Conservation (phyloP, 2,113 vertebrate genomes). For the Caretta caretta region DNA sequence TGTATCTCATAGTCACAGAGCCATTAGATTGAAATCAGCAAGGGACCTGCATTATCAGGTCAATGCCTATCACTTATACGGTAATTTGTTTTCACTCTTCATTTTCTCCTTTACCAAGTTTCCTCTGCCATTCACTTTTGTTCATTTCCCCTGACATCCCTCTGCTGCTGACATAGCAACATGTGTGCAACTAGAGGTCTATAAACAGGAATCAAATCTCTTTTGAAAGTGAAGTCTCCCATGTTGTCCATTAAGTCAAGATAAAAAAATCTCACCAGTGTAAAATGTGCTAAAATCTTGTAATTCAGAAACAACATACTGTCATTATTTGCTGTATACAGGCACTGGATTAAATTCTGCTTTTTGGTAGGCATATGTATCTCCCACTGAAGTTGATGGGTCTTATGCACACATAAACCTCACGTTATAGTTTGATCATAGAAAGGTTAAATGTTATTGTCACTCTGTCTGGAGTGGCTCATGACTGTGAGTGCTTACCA, state of each 20-base stretch:
- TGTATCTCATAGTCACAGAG: neutral
- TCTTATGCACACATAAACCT: neutral
- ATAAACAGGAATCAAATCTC: conserved; percentile 1
- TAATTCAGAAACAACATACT: neutral
- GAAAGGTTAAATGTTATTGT: neutral
- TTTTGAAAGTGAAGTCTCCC: neutral
- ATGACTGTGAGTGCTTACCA: too few relatives aligned
- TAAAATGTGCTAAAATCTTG: neutral
- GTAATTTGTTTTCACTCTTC: conserved; percentile 38
- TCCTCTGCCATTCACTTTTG: conserved; percentile 18
- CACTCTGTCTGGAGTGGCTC: too few relatives aligned
- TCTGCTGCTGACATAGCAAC: conserved; percentile 13
- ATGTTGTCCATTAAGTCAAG: neutral
- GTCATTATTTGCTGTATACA: neutral
- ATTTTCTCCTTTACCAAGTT: conserved; percentile 7
- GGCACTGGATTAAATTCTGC: neutral
- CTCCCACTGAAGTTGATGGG: neutral
- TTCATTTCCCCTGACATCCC: conserved; percentile 13
- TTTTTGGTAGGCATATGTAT: neutral
- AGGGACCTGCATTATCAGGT: neutral
- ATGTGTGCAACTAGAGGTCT: neutral
- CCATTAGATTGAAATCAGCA: conserved; percentile 22
- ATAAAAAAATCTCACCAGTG: neutral
- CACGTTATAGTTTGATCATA: neutral
- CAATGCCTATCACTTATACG: neutral